Evolutionary conservation across 2,113 vertebrate species (phyloP).

Genomic region (Lutjanus erythropterus): DNA sequence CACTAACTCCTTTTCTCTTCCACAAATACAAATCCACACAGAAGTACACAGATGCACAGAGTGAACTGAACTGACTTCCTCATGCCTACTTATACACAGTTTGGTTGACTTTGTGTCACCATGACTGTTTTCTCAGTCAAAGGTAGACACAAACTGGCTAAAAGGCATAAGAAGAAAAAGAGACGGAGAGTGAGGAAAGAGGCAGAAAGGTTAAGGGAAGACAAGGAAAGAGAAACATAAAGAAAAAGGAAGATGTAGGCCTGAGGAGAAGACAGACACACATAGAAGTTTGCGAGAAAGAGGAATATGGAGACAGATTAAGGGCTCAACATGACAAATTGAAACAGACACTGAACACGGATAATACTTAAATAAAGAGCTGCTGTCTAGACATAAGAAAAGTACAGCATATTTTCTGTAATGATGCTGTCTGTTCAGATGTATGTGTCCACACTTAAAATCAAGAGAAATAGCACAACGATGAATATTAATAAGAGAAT

Average conservation of each 20-base stretch:
- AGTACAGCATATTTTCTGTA: background rate
- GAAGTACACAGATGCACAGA: background rate
- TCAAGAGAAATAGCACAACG: background rate
- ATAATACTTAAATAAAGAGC: background rate
- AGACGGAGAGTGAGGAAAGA: background rate
- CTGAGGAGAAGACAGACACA: background rate
- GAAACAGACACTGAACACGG: background rate
- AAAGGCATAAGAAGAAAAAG: constrained; percentile 20
- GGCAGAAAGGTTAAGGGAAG: background rate
- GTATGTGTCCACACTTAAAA: background rate
- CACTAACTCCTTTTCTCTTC: background rate
- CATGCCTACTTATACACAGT: constrained; percentile 10
- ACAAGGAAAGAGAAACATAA: background rate
- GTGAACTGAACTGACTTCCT: constrained; percentile 11
- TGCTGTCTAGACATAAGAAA: constrained; percentile 24
- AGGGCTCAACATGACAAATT: background rate
- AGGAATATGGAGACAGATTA: constrained; percentile 14
- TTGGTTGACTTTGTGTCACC: constrained; percentile 35
- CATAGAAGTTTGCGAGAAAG: background rate
- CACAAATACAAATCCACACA: background rate
- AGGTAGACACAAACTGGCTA: constrained; percentile 33
- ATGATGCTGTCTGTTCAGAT: background rate
- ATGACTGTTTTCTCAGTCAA: constrained; percentile 41
- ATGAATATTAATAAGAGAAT: background rate
- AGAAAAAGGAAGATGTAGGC: background rate